Percentiles rank a stretch among this genome's conserved stretches.
Conservation (phyloP, 92 coral and sea anemone genomes). For the Metridium senile region DNA sequence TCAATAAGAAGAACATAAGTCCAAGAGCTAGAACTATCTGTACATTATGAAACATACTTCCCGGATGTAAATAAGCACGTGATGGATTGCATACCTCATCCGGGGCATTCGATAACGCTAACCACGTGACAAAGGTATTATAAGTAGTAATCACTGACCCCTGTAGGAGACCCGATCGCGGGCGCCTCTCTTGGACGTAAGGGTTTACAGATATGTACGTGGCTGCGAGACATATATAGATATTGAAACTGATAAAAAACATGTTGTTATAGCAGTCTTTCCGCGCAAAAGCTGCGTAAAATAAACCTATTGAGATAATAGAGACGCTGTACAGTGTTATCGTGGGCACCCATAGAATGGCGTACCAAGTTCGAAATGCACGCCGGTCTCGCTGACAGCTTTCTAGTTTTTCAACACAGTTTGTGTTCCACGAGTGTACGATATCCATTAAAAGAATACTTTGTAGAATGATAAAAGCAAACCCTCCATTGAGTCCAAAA, state of each 20-base stretch:
- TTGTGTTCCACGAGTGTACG: slow-evolving; percentile 79
- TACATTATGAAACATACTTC: slow-evolving; percentile 73
- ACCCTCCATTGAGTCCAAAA: slow-evolving; percentile 94
- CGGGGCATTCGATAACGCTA: slow-evolving; percentile 94
- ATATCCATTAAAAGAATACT: slow-evolving; percentile 77
- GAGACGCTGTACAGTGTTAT: slow-evolving; percentile 81
- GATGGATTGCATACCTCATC: slow-evolving; percentile 87
- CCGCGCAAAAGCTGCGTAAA: slow-evolving; percentile 68
- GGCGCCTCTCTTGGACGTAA: slow-evolving; percentile 87
- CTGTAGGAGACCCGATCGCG: slow-evolving; percentile 93
- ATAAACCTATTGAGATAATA: slow-evolving; percentile 64
- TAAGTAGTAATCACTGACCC: slow-evolving; percentile 91
- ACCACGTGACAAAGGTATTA: slow-evolving; percentile 91
- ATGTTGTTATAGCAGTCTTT: slow-evolving; percentile 84
- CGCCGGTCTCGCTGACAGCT: slow-evolving; percentile 46
- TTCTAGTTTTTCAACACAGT: slow-evolving; percentile 77
- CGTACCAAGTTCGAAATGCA: slow-evolving; percentile 64
- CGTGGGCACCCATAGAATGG: slow-evolving; percentile 83
- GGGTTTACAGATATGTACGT: slow-evolving; percentile 93
- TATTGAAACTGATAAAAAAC: slow-evolving; percentile 88
- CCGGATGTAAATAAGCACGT: slow-evolving; percentile 75
- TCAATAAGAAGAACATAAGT: slow-evolving; percentile 81
- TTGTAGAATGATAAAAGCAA: slow-evolving; percentile 87
- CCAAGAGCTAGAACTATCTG: slow-evolving; percentile 78
- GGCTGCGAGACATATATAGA: slow-evolving; percentile 84